Evolutionary conservation across 2,113 vertebrate species (phyloP), one percentile per base, ranked within the genome.

Genomic region (Macquaria ambigua): DNA sequence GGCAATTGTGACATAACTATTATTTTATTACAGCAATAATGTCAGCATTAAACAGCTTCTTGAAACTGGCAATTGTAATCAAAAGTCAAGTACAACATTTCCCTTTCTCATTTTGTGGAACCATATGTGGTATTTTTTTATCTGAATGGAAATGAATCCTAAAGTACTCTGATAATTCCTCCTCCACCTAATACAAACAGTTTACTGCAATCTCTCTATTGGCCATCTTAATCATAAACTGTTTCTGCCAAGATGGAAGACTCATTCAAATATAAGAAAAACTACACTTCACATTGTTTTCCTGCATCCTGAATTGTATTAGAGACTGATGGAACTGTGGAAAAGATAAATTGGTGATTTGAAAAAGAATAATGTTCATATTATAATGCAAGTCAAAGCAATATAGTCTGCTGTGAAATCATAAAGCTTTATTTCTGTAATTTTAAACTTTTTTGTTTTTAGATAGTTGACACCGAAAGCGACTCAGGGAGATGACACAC

Each of bases 291-390:
- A 59, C 12, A 31, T 37, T 68, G 20, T 28, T 64, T 79, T 63
- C 46, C 56, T n/a, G 23, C 25, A 63, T 23, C 62, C 15, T 79
- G 43, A 66, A 53, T 28, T 52, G 4, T 15, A 28, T 25, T 25
- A 56, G 39, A 66, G 66, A 77, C 48, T 39, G 74, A 84, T 53
- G 9, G 37, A 20, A 41, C 37, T 59, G 66, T 28, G 37, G 66
- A 82, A 68, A 70, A 39, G 37, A 72, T n/a, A 39, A 76, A 84
- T 12, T 71, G 48, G 31, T 73, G 28, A 78, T 53, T 61, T 74
- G 50, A 74, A 50, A 43, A 70, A 39, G 4, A 77, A 46, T 50
- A 12, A 20, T 4, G 20, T 76, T 43, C 23, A 16, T 43, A 37
- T 23, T n/a, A 41, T 14, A 8, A 61, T 34, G 50, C 31, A 46